phyloP scores from a whole-genome alignment of 2,113 vertebrate genomes.

The Mormyrus lacerda region DNA sequence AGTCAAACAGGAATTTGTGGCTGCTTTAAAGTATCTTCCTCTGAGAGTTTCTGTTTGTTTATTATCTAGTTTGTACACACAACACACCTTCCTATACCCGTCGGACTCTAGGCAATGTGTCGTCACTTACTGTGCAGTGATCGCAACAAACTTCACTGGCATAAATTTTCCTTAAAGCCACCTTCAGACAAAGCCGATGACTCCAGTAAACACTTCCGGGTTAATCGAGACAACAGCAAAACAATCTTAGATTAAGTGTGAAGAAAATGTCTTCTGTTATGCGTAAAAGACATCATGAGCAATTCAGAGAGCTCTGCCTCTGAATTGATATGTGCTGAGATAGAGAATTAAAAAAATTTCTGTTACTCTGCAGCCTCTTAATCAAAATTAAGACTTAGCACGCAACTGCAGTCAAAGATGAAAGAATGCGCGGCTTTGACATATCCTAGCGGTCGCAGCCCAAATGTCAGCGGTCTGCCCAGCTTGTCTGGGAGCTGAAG shows the following conservation, averaged over 20 bases:
- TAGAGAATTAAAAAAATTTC: neutral
- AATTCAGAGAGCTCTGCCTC: too few species aligned
- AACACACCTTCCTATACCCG: neutral
- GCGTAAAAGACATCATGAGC: too few species aligned
- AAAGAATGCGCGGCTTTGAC: neutral
- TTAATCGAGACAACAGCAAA: neutral
- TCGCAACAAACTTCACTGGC: neutral
- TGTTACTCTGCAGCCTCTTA: neutral
- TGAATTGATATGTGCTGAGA: neutral
- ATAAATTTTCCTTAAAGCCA: neutral
- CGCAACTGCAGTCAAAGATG: neutral
- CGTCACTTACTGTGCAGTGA: neutral
- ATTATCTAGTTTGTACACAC: slow-evolving; percentile 4
- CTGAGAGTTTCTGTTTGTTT: slow-evolving; percentile 2
- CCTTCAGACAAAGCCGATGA: neutral
- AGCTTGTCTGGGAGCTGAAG: neutral
- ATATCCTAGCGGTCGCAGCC: neutral
- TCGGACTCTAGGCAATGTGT: neutral
- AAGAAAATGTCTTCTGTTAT: neutral
- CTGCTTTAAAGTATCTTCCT: slow-evolving; percentile 6
- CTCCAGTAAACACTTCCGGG: neutral
- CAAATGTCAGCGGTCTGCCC: neutral
- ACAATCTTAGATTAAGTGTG: neutral
- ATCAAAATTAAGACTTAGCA: neutral
- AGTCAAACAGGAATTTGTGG: slow-evolving; percentile 17